phyloP scores from a whole-genome alignment of 2,113 vertebrate species.

The Aldabrachelys gigantea region DNA sequence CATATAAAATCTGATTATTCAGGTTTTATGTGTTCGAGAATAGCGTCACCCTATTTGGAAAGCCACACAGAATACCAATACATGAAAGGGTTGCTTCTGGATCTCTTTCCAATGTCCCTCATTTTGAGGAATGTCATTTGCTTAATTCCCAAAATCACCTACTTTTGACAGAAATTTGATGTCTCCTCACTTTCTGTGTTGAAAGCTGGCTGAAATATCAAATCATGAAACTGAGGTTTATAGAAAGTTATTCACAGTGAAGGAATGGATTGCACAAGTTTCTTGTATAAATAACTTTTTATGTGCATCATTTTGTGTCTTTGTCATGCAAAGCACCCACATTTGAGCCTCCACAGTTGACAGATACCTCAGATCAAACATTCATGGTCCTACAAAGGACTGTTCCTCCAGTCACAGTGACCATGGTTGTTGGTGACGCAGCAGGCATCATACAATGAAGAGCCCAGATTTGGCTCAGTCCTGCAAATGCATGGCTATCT shows the following conservation, averaged over 20 bases:
- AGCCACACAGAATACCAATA: neutral
- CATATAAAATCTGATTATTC: neutral
- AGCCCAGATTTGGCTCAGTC: neutral
- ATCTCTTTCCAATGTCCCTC: neutral
- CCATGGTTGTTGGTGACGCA: neutral
- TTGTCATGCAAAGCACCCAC: neutral
- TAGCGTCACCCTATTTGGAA: neutral
- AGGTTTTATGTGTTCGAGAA: neutral
- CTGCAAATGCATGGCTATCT: neutral
- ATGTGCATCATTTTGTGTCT: neutral
- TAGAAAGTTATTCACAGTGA: neutral
- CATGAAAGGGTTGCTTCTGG: accelerated
- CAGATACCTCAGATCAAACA: neutral
- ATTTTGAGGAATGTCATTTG: neutral
- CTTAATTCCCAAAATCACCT: neutral
- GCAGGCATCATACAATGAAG: neutral
- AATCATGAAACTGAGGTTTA: neutral
- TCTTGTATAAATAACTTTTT: neutral
- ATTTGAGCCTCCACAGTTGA: neutral
- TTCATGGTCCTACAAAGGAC: neutral
- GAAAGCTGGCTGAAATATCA: neutral
- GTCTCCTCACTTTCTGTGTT: neutral
- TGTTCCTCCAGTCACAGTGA: neutral
- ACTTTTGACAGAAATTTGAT: neutral
- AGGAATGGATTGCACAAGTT: neutral